Conservation (phyloP, 64 coral and sea anemone species). For the Porites australiensis region DNA sequence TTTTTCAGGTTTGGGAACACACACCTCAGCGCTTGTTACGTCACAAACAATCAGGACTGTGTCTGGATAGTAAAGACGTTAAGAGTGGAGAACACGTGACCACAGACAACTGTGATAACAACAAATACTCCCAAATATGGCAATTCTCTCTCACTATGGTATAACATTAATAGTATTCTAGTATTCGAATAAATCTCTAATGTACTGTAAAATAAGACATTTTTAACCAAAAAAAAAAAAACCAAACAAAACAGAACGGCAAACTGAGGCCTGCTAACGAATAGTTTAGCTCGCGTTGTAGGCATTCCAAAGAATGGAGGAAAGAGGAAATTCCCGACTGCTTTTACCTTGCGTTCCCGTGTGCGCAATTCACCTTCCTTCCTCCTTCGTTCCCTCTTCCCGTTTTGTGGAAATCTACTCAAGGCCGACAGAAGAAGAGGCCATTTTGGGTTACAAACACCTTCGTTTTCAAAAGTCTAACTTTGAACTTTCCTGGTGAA, state of each 20-base stretch:
- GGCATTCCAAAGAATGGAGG: too few species aligned
- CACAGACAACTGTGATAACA: slow-evolving; percentile 51
- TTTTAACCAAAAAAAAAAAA: background rate
- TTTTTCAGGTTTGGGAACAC: slow-evolving; percentile 85
- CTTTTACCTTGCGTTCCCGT: too few species aligned
- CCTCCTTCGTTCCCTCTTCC: too few species aligned
- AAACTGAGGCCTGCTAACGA: too few species aligned
- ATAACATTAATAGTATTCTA: background rate
- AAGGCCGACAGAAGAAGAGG: too few species aligned
- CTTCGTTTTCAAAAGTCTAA: too few species aligned
- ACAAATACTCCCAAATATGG: slow-evolving; percentile 81
- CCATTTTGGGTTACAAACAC: too few species aligned
- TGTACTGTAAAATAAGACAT: background rate
- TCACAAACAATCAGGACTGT: slow-evolving; percentile 81
- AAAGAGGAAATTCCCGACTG: too few species aligned
- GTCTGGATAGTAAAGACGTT: slow-evolving; percentile 74
- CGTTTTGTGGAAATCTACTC: too few species aligned
- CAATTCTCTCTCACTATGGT: slow-evolving; percentile 90
- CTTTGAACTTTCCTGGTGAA: too few species aligned
- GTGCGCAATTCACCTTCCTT: too few species aligned
- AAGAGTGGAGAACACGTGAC: slow-evolving; percentile 67
- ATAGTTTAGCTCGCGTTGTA: too few species aligned
- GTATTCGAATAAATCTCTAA: background rate
- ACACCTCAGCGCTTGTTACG: slow-evolving; percentile 65
- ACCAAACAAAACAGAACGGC: background rate